Evolutionary conservation across 2,888 invertebrate genomes (phyloP), one percentile per base, ranked within the genome.

Genomic region (Cryptocheilus praepositus): DNA sequence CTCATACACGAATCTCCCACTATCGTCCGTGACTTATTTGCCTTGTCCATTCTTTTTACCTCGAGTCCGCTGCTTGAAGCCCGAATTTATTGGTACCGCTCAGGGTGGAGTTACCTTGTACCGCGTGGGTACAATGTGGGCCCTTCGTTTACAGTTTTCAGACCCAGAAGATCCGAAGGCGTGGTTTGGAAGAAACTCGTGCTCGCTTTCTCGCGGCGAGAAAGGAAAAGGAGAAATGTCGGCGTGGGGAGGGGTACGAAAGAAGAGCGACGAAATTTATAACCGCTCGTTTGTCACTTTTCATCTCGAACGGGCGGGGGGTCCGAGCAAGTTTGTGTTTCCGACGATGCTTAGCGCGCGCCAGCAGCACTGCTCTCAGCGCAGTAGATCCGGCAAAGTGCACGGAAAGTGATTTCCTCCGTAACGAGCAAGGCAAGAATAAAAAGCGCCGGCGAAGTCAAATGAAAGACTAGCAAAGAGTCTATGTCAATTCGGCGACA

Each of bases 251-350:
- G 25, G 52, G 44, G 22, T 22, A 44, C 44, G 57, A 64, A 73
- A 80, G 78, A 77, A 79, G 75, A 82, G 77, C 74, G 36, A 36
- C 70, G 73, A 74, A 83, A 84, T 85, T 84, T 84, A 85, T 82
- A 78, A 77, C 75, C 70, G 67, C 77, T 80, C 81, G 79, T 82
- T 85, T 83, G 82, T 82, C 83, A 79, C 79, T 64, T 69, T 64
- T 61, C 66, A 67, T 56, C 53, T 53, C 67, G 43, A 53, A 36
- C 28, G 18, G 45, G 36, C 18, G 3, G 43, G 15, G 16, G 46
- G 18, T 49, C 43, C 49, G 49, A 61, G 36, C 36, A 11, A 36
- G 36, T 36, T 36, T 36, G 36, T 36, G 36, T 36, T 36, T 11
- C 11, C 36, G 36, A 7, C 36, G 36, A 36, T 36, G 11, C 36